Base-by-base conservation (phyloP, 1,140 invertebrate genomes). In the Mya arenaria region DNA sequence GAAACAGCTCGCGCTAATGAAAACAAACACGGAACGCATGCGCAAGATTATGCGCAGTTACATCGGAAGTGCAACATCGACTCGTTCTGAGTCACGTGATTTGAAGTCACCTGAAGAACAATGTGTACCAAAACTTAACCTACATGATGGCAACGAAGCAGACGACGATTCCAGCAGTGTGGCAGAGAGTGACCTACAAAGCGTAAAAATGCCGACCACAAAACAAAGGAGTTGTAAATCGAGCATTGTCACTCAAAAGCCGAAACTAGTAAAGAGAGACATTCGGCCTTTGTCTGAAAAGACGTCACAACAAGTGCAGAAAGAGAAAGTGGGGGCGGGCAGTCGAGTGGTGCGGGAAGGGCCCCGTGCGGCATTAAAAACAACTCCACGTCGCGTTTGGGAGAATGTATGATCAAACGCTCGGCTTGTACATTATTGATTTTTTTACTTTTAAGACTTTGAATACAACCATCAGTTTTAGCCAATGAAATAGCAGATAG, bases 11-110 rank as follows among this genome's bases (percentile, higher is more conserved):
- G 79, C 79, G 1, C 60, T 82, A 8, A 62, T 72, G 60, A 82
- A 82, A 73, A 82, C 79, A 25, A 82, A 82, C 36, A 82, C 79
- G 37, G 79, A 82, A n/a, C 79, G 79, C 56, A 82, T 82, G 79
- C 68, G 79, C 34, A 55, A 73, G 17, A 74, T 82, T 32, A 82
- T 82, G 79, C 56, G 60, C 19, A 30, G 52, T n/a, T 81, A 81
- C 41, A 55, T 81, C 25, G 78, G 78, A 10, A 82, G 60, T 56
- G 58, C 69, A 28, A 28, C 69, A 19, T 37, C 68, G n/a, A 55
- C 34, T 0, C 5, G 1, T 19, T 23, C 34, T 10, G 58, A 63
- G 10, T 73, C 79, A 32, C 68, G 68, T 19, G 69, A 82, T n/a
- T 8, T 39, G 2, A 65, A 58, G 8, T 44, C 44, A 15, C 25